These are phyloP conservation scores for Drosophila robusta DNA, from an alignment of 2,888 invertebrate genomes.

Conservation along the genomic window DNA sequence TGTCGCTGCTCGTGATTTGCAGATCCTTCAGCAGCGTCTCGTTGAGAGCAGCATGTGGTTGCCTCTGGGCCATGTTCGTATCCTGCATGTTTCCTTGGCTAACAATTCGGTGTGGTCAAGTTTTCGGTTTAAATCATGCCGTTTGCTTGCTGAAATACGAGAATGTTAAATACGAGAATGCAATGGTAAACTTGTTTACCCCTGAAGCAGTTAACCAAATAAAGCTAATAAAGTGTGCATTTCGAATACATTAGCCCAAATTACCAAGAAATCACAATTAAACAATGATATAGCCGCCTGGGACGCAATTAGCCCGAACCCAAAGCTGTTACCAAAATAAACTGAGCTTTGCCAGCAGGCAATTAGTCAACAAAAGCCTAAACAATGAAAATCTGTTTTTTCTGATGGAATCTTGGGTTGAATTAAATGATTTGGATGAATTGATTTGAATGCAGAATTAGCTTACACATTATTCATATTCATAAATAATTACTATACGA, in stretches of 20 bases:
- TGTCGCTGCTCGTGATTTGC: conserved; percentile 71
- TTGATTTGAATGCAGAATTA: too few relatives aligned
- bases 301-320: conserved; percentile 12
- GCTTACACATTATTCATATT: too few relatives aligned
- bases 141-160: background rate
- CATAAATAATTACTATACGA: too few relatives aligned
- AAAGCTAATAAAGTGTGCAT: too few relatives aligned
- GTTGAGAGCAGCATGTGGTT: conserved; percentile 36
- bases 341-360: background rate
- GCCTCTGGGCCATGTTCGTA: conserved; percentile 35
- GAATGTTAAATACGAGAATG: background rate
- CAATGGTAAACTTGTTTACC: background rate
- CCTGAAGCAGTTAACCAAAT: conserved; percentile 2
- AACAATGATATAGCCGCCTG: conserved; percentile 1
- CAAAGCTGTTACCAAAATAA: background rate
- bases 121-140: conserved; percentile 20
- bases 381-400: background rate
- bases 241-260: too few relatives aligned
- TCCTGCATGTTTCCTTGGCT: conserved; percentile 48
- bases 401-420: too few relatives aligned
- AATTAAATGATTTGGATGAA: too few relatives aligned
- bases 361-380: background rate
- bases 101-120: background rate
- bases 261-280: background rate
- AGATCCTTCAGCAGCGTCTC: conserved; percentile 48